Conservation (phyloP, 2,797 vertebrate genomes). For the Myripristis jacobus region DNA sequence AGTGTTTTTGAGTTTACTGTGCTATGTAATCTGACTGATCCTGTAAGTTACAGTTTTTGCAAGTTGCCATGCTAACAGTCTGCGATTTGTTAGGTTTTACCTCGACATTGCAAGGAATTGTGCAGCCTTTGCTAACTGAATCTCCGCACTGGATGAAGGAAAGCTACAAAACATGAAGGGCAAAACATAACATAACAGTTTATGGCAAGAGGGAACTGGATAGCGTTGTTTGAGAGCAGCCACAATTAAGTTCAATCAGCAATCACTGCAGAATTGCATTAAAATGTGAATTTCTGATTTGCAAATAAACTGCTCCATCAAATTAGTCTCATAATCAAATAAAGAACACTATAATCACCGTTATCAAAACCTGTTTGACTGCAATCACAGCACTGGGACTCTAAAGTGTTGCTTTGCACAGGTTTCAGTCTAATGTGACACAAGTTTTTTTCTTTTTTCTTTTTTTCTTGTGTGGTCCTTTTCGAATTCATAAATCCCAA, state of each 20-base stretch:
- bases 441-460: too few species aligned
- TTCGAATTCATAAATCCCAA: slow-evolving; percentile 39
- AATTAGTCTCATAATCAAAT: background rate
- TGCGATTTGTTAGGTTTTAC: background rate
- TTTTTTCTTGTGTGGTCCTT: slow-evolving; percentile 23
- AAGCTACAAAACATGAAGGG: too few species aligned
- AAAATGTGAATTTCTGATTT: background rate
- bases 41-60: too few species aligned
- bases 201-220: too few species aligned
- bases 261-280: background rate
- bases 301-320: background rate
- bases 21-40: too few species aligned
- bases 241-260: too few species aligned
- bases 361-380: slow-evolving; percentile 1
- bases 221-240: background rate
- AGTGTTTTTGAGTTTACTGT: too few species aligned
- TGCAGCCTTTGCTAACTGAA: too few species aligned
- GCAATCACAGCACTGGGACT: slow-evolving; percentile 15
- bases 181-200: too few species aligned
- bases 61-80: background rate
- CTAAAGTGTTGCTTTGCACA: slow-evolving; percentile 6
- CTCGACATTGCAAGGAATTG: background rate
- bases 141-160: too few species aligned
- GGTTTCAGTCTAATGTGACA: slow-evolving; percentile 7
- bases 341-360: background rate